A percentile compares a stretch with the other conserved stretches of the same genome.
Conservation (phyloP, 1,140 invertebrate genomes). For the Ips typographus region DNA sequence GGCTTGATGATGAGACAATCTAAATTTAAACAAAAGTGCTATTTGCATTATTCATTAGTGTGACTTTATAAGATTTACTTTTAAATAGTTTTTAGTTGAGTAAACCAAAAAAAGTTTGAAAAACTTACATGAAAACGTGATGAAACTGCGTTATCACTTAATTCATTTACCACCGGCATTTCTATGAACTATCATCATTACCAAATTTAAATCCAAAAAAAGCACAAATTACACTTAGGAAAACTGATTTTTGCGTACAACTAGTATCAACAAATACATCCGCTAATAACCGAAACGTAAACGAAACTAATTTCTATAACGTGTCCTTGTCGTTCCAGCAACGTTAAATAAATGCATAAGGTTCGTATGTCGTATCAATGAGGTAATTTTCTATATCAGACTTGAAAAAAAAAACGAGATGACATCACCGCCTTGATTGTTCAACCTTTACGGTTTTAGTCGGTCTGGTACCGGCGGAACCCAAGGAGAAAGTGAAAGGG, state of each 20-base stretch:
- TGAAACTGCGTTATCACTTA: conserved; percentile 2
- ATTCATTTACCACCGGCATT: conserved; percentile 19
- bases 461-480: background rate
- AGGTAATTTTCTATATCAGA: conserved; percentile 21
- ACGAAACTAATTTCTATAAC: conserved; percentile 3
- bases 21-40: too few relatives aligned
- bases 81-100: too few relatives aligned
- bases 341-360: background rate
- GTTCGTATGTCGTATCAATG: conserved; percentile 1
- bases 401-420: conserved; percentile 30
- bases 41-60: too few relatives aligned
- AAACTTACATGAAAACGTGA: conserved; percentile 6
- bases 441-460: conserved; percentile 18
- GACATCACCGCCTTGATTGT: conserved; percentile 39
- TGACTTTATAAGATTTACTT: too few relatives aligned
- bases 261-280: background rate
- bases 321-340: conserved; percentile 20
- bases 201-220: background rate
- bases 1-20: too few relatives aligned
- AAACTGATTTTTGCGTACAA: background rate
- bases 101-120: background rate
- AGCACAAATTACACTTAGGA: background rate
- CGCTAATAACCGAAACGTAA: conserved; percentile 3
- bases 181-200: conserved; percentile 12
- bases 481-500: background rate